These are phyloP conservation scores for Atractosteus spatula DNA, from an alignment of 2,113 vertebrate species.

Conservation along the genomic window DNA sequence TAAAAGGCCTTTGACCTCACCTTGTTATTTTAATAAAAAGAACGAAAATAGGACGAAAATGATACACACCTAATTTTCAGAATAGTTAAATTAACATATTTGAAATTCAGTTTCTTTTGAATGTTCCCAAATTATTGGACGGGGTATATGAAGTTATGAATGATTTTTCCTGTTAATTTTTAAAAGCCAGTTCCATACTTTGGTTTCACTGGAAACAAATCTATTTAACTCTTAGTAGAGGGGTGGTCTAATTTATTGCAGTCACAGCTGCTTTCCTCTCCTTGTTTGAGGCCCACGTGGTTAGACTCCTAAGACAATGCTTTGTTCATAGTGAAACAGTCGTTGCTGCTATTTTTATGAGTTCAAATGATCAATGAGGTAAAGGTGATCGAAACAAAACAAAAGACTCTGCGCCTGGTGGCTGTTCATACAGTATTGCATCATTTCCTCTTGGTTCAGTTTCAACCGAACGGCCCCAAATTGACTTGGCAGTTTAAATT, in stretches of 20 bases:
- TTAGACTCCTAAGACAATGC: slow-evolving; percentile 28
- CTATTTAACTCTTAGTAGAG: slow-evolving; percentile 19
- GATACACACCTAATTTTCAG: too few species aligned
- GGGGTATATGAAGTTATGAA: background rate
- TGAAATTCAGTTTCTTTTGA: too few species aligned
- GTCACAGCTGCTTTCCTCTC: slow-evolving; percentile 22
- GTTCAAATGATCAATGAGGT: slow-evolving; percentile 6
- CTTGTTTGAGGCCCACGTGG: slow-evolving; percentile 12
- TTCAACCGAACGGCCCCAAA: slow-evolving; percentile 18
- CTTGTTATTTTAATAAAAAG: background rate
- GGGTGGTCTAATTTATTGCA: slow-evolving; percentile 18
- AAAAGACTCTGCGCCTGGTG: background rate
- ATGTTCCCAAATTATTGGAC: too few species aligned
- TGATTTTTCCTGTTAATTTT: background rate
- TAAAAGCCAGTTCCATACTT: background rate
- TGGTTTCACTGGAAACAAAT: background rate
- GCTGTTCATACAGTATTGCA: slow-evolving; percentile 15
- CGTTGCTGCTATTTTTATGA: slow-evolving; percentile 16
- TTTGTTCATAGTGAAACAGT: slow-evolving; percentile 28
- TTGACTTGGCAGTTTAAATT: slow-evolving; percentile 24
- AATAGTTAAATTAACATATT: too few species aligned
- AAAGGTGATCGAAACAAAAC: slow-evolving; percentile 1
- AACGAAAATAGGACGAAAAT: too few species aligned
- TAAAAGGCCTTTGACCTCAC: background rate
- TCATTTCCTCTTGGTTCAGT: slow-evolving; percentile 31